Evolutionary conservation across 2,797 vertebrate species (phyloP).

Genomic region (Ceryle rudis): DNA sequence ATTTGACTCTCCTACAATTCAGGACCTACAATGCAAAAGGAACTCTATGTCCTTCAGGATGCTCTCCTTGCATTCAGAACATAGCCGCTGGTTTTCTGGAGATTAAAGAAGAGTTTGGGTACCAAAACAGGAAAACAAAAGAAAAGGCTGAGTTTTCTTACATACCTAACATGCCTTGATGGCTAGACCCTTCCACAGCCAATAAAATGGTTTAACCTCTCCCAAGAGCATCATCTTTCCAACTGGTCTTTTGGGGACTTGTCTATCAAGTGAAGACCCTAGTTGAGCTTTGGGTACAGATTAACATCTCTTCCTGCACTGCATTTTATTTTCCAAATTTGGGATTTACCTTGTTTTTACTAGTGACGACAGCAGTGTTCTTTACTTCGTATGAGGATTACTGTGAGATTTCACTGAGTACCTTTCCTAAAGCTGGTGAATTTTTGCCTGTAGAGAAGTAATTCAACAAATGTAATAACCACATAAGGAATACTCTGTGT

Average conservation of each 20-base stretch:
- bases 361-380: rapidly evolving
- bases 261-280: not conserved
- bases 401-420: not conserved
- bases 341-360: not conserved
- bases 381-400: not conserved
- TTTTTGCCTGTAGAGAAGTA: not conserved
- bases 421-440: not conserved
- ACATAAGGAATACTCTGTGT: not conserved
- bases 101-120: not conserved
- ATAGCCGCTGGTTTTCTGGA: too few relatives aligned
- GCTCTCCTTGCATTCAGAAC: too few relatives aligned
- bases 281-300: not conserved
- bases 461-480: not conserved
- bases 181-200: not conserved
- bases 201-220: not conserved
- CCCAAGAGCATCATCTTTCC: not conserved
- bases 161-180: not conserved
- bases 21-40: not conserved
- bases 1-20: not conserved
- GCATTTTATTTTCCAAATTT: not conserved
- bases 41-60: not conserved
- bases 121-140: not conserved
- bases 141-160: not conserved
- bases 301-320: not conserved
- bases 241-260: not conserved